Evolutionary conservation across 2,113 vertebrate genomes (phyloP), one percentile per base, ranked within the genome.

Genomic region (Scopus umbretta): DNA sequence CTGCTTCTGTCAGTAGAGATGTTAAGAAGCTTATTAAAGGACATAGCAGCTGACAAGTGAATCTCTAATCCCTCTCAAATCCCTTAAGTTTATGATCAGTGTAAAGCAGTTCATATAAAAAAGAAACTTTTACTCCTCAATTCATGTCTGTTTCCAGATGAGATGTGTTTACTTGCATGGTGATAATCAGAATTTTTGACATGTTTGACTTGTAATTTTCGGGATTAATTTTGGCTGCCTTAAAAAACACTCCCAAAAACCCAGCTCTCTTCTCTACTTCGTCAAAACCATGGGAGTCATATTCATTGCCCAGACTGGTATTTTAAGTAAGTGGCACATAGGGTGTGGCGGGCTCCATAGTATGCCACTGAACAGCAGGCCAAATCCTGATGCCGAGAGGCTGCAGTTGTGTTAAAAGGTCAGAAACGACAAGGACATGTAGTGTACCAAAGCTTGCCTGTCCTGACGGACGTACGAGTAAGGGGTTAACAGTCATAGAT

Each of bases 1-100:
- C 68, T 91, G 61, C 42, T 79, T 90, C 92, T 89, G 62, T 85
- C 91, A 87, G 49, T 75, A 26, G 79, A 47, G 47, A 70, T 82
- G 61, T 82, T 96, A 91, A 73, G 91, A 80, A 92, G 81, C 89
- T 93, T 93, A 95, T 97, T 95, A 96, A 95, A 95, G 80, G 76
- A 63, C 86, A 70, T 34, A 87, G 80, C 80, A 94, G 82, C 90
- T 96, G 88, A 86, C 85, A 92, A 95, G 34, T 68, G 92, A 75
- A 72, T 95, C 68, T 93, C 92, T 96, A 93, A 89, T 91, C 93
- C 82, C 62, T 92, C 50, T 32, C 74, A 93, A 76, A 96, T 87
- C 83, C 80, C 63, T 76, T 65, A 55, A 75, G 4, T 94, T 93
- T 89, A 52, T 85, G 50, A 89, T 63, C 34, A 53, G 47, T 58